Conservation (phyloP, 2,113 vertebrate genomes). For the Pseudolaguvia tuberculata region DNA sequence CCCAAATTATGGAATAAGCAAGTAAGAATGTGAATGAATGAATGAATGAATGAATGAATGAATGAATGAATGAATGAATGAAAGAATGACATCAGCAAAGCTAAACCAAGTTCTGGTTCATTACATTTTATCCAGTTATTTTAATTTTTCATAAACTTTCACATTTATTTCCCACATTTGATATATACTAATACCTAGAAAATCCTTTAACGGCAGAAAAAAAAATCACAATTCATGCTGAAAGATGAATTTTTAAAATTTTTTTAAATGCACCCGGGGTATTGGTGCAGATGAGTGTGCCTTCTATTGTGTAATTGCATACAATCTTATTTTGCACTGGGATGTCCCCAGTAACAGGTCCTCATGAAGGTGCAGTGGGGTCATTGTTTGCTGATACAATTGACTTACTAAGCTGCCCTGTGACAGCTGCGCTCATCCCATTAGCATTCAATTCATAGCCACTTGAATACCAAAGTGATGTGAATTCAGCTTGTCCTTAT, state of each 20-base stretch:
- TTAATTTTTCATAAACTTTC: neutral
- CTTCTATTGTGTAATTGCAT: too few relatives aligned
- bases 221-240: too few relatives aligned
- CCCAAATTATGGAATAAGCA: too few relatives aligned
- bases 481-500: conserved; percentile 35
- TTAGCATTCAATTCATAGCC: conserved; percentile 48
- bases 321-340: conserved; percentile 19
- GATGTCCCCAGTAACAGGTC: conserved; percentile 23
- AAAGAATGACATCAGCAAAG: conserved; percentile 34
- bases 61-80: too few relatives aligned
- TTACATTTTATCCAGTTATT: conserved; percentile 20
- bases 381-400: conserved; percentile 44
- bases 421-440: conserved; percentile 47
- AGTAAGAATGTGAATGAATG: too few relatives aligned
- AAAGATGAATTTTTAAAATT: too few relatives aligned
- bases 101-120: conserved; percentile 12
- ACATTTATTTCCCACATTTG: neutral
- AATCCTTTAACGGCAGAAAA: too few relatives aligned
- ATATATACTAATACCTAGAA: neutral
- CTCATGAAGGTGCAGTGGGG: conserved; percentile 25
- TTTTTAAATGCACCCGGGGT: too few relatives aligned
- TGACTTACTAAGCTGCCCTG: conserved; percentile 37
- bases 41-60: too few relatives aligned
- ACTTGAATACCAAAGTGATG: conserved; percentile 31
- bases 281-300: conserved; percentile 23